Base-by-base conservation (phyloP, 1,140 invertebrate genomes). In the Brachionus rotundiformis region DNA sequence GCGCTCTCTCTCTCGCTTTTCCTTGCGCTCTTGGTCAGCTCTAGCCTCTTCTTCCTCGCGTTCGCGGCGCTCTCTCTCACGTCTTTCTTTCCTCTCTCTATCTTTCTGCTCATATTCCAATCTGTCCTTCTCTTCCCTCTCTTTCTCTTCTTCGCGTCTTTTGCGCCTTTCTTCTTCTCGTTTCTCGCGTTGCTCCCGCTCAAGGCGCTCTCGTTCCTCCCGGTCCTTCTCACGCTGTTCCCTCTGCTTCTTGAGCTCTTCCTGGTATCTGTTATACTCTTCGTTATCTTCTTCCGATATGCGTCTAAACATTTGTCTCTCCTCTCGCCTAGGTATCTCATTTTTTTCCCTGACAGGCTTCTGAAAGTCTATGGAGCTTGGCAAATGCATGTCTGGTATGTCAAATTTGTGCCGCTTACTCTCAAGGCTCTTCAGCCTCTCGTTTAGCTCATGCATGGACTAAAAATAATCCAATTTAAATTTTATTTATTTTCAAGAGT, bases 381-480 rank as follows among this genome's bases (percentile, higher is more conserved):
- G 68, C 13, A 73, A 23, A 44, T 73, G 39, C 33, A 41, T 73
- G 36, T 73, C 39, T 3, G 68, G 68, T 73, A 79, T 79, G 16
- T 54, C 33, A 31, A 79, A 79, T 39, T 79, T 54, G 16, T 79
- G 76, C 16, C 47, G 47, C 13, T 36, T 63, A 27, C 23, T 33
- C 36, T 36, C 59, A 6, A 79, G 25, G 31, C 11, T 79, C 11
- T 79, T 79, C 7, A 79, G 36, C 11, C 76, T 54, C 29, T 79
- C 76, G 41, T 79, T 79, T 16, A 79, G 23, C 10, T 79, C 49
- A 31, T 54, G 23, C 31, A 79, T 79, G 1, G 76, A 79, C 76
- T 79, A 59, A 54, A 79, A 79, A 59, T 13, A 73, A 47, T 25
- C 16, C 13, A 44, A 11, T 44, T 44, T 13, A 25, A n/a, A n/a